These are phyloP conservation scores for Ptychobarbus kaznakovi DNA, from an alignment of 2,797 vertebrate species.

Conservation along the genomic window DNA sequence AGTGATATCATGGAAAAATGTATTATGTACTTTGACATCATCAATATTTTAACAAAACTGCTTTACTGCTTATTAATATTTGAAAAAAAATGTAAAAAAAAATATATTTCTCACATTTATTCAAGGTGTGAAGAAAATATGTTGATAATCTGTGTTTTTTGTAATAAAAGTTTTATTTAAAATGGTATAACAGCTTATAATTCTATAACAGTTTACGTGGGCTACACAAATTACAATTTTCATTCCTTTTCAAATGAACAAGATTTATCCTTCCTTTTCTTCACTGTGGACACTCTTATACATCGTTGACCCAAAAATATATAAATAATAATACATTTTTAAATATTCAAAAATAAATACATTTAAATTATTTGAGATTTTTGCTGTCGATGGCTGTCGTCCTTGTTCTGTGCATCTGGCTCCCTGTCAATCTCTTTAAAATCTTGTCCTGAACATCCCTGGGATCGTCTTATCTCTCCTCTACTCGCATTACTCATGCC, in stretches of 20 bases:
- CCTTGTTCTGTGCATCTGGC: background rate
- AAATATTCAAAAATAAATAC: background rate
- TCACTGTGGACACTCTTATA: background rate
- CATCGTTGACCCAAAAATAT: background rate
- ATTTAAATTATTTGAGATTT: background rate
- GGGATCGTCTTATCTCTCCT: slow-evolving; percentile 26
- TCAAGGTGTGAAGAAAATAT: background rate
- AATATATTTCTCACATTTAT: background rate
- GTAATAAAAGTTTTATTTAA: background rate
- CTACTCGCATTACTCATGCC: slow-evolving; percentile 34
- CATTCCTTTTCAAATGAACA: background rate
- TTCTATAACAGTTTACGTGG: no score
- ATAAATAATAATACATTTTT: background rate
- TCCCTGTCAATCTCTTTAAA: background rate
- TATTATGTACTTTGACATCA: background rate
- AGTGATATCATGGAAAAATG: background rate
- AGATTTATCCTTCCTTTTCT: background rate
- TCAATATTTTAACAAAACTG: background rate
- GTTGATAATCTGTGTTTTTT: background rate
- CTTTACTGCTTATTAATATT: background rate
- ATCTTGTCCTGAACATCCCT: background rate
- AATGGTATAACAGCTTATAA: background rate
- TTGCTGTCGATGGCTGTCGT: background rate
- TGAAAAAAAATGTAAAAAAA: background rate
- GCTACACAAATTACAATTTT: background rate